These are phyloP conservation scores for Perca fluviatilis DNA, from an alignment of 2,113 vertebrate species.

Conservation along the genomic window DNA sequence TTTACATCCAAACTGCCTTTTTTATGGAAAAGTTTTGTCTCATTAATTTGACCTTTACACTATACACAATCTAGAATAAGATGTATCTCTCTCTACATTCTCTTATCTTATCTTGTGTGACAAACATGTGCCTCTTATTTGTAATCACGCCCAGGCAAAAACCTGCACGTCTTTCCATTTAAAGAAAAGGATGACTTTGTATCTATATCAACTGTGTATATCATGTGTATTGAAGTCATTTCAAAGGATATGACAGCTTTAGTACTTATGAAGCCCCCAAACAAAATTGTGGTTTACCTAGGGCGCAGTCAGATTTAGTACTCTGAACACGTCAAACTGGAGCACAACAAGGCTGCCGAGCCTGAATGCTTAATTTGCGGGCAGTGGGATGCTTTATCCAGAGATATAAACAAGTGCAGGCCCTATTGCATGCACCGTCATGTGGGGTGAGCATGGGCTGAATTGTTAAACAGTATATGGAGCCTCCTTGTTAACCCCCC, in stretches of 20 bases:
- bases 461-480: constrained; percentile 80
- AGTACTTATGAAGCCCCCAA: constrained; percentile 66
- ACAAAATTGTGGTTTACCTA: constrained; percentile 71
- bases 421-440: constrained; percentile 79
- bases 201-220: constrained; percentile 46
- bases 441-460: constrained; percentile 73
- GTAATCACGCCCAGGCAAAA: constrained; percentile 6
- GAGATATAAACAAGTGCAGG: constrained; percentile 82
- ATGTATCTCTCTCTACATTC: background rate
- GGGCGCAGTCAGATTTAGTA: constrained; percentile 74
- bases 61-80: background rate
- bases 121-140: constrained; percentile 22
- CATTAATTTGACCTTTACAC: constrained; percentile 25
- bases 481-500: constrained; percentile 82
- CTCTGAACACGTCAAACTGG: constrained; percentile 77
- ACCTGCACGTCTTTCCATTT: background rate
- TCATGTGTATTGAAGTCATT: constrained; percentile 54
- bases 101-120: constrained; percentile 26
- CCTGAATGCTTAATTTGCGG: constrained; percentile 85
- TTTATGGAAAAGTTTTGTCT: background rate
- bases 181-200: constrained; percentile 20
- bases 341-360: constrained; percentile 79
- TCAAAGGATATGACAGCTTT: constrained; percentile 61
- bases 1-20: background rate
- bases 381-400: constrained; percentile 81